Base-by-base conservation (phyloP, 2,113 vertebrate genomes). In the Campylomormyrus tamandua region DNA sequence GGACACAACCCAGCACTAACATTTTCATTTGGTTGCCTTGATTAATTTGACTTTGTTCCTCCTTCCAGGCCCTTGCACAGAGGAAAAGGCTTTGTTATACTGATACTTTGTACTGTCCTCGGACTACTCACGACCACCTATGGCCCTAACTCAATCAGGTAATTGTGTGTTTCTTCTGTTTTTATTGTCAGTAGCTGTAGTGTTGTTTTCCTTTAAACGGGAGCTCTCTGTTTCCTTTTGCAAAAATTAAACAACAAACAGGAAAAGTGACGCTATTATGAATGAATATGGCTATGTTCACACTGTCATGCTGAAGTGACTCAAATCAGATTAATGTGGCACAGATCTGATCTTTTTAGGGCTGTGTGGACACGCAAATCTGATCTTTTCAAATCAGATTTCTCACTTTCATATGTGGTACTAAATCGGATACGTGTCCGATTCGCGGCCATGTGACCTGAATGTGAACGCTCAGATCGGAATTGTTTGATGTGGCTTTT, bases 61-160 rank as follows among this genome's bases (percentile, higher is more conserved):
- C 52, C 2, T 88, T 74, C 7, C 84, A 94, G 93, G 39, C 24
- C 0, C 70, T 0, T 83, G 46, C 74, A 89, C 66, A 93, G 17
- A 90, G 83, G 0, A 0, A 93, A 50, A 48, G 56, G 1, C 15
- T 0, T 6, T 19, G 74, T 85, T 4, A 92, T 80, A 62, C 91
- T 46, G 45, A 0, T 90, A 31, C 17, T 93, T 6, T 58, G n/a
- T 15, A 3, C 93, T 52, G 48, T 77, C 0, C 0, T 91, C 9
- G 7, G 13, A 0, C 1, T 92, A 4, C 91, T 84, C 46, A 21
- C 92, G 1, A 0, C 92, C 17, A 91, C 88, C 90, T 48, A 90
- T 31, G 86, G 49, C 0, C 1, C 52, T 21, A 21, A 62, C 9
- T 90, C 50, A 27, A 0, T 92, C 0, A 91, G 53, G 94, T 93